Conservation (phyloP, 2,888 invertebrate genomes). For the Philereme transversata region DNA sequence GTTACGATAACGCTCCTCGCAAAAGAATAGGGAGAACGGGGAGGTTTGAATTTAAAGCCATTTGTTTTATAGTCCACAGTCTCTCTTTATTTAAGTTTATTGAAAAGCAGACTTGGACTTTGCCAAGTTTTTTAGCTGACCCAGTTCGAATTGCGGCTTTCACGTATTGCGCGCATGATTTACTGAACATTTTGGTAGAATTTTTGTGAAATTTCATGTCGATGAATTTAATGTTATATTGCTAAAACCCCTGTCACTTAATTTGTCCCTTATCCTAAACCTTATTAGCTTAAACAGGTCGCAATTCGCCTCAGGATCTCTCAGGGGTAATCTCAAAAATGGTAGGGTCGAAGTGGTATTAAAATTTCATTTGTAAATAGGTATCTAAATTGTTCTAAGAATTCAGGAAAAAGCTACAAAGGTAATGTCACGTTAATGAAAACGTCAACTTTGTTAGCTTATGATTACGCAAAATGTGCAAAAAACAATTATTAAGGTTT, state of each 20-base stretch:
- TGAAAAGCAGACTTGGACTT: conserved; percentile 20
- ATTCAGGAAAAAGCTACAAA: conserved; percentile 2
- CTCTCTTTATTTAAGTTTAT: conserved; percentile 27
- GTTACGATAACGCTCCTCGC: conserved; percentile 29
- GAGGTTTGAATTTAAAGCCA: conserved; percentile 7
- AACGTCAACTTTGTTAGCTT: not conserved
- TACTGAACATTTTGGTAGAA: conserved; percentile 13
- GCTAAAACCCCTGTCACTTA: conserved; percentile 37
- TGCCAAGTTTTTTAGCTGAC: conserved; percentile 26
- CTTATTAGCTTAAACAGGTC: conserved; percentile 37
- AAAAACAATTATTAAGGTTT: too few relatives aligned
- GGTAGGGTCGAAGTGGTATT: conserved; percentile 24
- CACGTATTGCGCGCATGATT: conserved; percentile 20
- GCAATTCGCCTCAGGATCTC: conserved; percentile 37
- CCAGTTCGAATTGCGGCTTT: conserved; percentile 20
- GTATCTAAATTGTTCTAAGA: conserved; percentile 12
- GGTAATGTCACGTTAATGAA: not conserved
- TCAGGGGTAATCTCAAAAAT: conserved; percentile 33
- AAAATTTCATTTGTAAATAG: conserved; percentile 26
- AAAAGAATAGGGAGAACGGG: conserved; percentile 13
- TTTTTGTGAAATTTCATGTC: conserved; percentile 25
- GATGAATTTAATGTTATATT: conserved; percentile 26
- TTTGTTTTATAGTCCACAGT: conserved; percentile 16
- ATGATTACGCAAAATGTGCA: too few relatives aligned
- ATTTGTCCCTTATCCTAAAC: conserved; percentile 40